Evolutionary conservation across 2,113 vertebrate genomes (phyloP), one percentile per base, ranked within the genome.

Genomic region (Macquaria australasica): DNA sequence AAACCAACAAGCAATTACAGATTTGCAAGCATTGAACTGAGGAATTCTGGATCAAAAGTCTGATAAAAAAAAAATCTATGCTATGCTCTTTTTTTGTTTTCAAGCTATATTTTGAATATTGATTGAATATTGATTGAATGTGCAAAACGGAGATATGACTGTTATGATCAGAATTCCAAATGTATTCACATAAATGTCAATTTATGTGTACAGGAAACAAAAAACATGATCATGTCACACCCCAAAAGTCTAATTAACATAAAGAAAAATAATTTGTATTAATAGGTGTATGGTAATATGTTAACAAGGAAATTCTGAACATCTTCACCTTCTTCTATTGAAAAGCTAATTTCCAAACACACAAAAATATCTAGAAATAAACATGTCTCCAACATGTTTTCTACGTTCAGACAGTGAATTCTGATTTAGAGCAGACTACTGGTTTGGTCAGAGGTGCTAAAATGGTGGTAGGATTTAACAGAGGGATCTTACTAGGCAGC

Each of bases 401-500:
- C 86, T 86, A 56, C 39, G 70, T 70, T 86, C 83, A 87, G 80
- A 86, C 77, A 81, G 58, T 71, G 15, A 18, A 58, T 59, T 83
- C 18, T 73, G 45, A 72, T 84, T 88, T 68, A 80, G 67, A 75
- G 51, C 66, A 28, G 48, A 16, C 68, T 88, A 84, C 51, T 31
- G 31, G 73, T 90, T 87, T 85, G 77, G 43, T 82, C 71, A 73
- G 45, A 63, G 75, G 48, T 69, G 45, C 82, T 93, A 39, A 84
- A 89, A 81, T 63, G 68, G 56, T 87, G 81, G 60, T 73, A 67
- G 25, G 39, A 82, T 91, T 92, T 85, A 92, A 90, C 83, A 85
- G 72, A 91, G 68, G 80, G 83, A 43, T 94, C 95, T 96, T 96
- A 96, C 96, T 93, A 94, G 95, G 92, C 79, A 96, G 93, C 60